A percentile compares a stretch with the other conserved stretches of the same genome.
phyloP scores from a whole-genome alignment of 2,113 vertebrate genomes.

The Mormoops blainvillei region DNA sequence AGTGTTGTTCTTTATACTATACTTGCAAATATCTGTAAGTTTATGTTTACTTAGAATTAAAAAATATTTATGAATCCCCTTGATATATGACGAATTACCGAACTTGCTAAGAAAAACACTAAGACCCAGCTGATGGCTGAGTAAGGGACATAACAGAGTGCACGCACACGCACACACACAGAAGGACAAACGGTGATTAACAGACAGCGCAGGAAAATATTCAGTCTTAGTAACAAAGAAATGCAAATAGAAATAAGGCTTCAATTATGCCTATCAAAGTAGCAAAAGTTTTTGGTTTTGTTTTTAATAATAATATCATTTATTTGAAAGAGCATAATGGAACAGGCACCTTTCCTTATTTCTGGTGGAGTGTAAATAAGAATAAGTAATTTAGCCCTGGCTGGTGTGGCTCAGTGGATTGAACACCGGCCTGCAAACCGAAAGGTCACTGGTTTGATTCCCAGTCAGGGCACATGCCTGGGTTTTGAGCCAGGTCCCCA shows the following conservation, averaged over 20 bases:
- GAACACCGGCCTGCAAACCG: too few relatives aligned
- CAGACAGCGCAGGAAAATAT: background rate
- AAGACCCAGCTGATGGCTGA: background rate
- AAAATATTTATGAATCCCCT: background rate
- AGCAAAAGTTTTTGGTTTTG: background rate
- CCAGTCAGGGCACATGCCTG: too few relatives aligned
- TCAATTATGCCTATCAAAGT: background rate
- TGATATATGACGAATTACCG: background rate
- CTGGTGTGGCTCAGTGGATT: too few relatives aligned
- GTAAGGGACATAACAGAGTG: background rate
- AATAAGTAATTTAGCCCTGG: background rate
- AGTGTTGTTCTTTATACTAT: background rate
- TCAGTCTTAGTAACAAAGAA: background rate
- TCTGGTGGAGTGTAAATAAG: background rate
- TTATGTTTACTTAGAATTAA: background rate
- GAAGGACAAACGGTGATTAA: background rate
- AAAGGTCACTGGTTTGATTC: too few relatives aligned
- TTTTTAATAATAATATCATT: background rate
- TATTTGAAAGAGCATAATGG: background rate
- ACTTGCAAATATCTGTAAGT: background rate
- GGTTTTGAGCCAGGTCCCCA: too few relatives aligned
- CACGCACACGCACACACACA: background rate
- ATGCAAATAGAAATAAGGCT: background rate
- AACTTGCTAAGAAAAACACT: background rate
- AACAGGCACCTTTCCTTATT: background rate